Evolutionary conservation across 2,113 vertebrate species (phyloP).

Genomic region (Centrocercus urophasianus): DNA sequence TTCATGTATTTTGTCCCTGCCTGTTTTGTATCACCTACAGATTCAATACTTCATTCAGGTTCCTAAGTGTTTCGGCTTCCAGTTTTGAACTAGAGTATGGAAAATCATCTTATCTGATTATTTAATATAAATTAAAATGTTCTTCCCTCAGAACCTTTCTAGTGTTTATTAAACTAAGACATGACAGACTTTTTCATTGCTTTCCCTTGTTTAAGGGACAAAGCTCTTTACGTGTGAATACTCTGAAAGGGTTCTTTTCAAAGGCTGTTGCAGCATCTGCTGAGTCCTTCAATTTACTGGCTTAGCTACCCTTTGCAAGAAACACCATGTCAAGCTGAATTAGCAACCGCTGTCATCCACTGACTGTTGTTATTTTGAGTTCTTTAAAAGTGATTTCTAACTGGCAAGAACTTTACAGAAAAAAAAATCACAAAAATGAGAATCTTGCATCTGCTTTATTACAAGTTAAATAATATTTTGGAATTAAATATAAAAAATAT

Average conservation of each 20-base stretch:
- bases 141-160: neutral
- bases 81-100: neutral
- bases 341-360: neutral
- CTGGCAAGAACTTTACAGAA: no score
- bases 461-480: neutral
- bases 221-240: neutral
- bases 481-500: neutral
- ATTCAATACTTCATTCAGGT: accelerated
- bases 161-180: neutral
- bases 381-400: neutral
- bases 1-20: neutral
- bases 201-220: neutral
- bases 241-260: neutral
- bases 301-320: neutral
- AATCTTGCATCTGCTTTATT: neutral
- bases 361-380: neutral
- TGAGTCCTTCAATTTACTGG: neutral
- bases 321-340: neutral
- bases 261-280: neutral
- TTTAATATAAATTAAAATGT: neutral
- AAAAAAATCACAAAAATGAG: neutral
- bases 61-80: neutral
- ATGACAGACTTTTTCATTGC: neutral
- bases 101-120: neutral
- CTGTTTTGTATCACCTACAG: neutral